Base-by-base conservation (phyloP, 1,140 invertebrate species). In the Halyomorpha halys region DNA sequence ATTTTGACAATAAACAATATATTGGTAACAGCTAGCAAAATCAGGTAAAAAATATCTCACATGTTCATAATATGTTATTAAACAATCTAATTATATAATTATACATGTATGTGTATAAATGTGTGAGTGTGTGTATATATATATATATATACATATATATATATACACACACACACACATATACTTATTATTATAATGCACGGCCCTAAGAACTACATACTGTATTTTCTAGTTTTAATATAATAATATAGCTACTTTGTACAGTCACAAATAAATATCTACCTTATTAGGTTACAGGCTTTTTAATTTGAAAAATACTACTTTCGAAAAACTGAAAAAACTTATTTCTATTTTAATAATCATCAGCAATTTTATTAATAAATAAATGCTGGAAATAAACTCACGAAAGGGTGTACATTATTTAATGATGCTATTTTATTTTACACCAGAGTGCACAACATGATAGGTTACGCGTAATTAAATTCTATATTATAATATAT, bases 181-280 rank as follows among this genome's bases (percentile, higher is more conserved):
- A 23, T 61, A 45, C 18, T 45, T 45, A 44, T 62, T 62, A 54
- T 39, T 64, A 64, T 64, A 54, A 56, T 21, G n/a, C 23, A 51
- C 49, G 49, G 49, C 53, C 53, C 63, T 64, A 64, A 34, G 19
- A 15, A 19, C 63, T 60, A 65, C 63, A 60, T 60, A 65, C 44
- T 60, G 59, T 63, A 54, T 45, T 59, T 19, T 19, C 59, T 56
- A 64, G 51, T 63, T 19, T 53, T 62, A 39, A 34, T 34, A 44
- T 61, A 64, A 56, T 56, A 56, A 13, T 34, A 18, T n/a, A 59
- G 34, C 63, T 64, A 64, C 63, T 64, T 64, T 64, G 63, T 64
- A 64, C 63, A 64, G 63, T 64, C 63, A 64, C 63, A 64, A 64
- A 64, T 64, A 54, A 64, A 64, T 34, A 30, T 44, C 63, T 64